Conservation (phyloP, 2,113 vertebrate species). For the Speoplatyrhinus poulsoni region DNA sequence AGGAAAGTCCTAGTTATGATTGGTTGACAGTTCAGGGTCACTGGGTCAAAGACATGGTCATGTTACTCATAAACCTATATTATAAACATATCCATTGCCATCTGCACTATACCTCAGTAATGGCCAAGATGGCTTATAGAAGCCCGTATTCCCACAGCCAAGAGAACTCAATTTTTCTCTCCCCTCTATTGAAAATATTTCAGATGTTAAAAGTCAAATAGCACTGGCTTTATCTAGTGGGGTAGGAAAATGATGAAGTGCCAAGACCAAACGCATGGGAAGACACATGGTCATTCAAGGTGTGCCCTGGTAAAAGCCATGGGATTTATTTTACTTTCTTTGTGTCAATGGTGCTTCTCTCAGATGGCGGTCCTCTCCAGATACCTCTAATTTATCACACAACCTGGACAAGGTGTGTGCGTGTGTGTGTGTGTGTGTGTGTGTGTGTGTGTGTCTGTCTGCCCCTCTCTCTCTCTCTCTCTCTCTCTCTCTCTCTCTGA, state of each 20-base stretch:
- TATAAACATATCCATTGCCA: slow-evolving; percentile 72
- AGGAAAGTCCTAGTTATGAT: slow-evolving; percentile 66
- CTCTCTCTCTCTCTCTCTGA: slow-evolving; percentile 31
- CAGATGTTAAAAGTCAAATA: slow-evolving; percentile 60
- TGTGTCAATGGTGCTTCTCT: slow-evolving; percentile 66
- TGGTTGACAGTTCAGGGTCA: slow-evolving; percentile 74
- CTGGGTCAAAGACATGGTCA: slow-evolving; percentile 62
- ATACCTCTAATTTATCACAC: slow-evolving; percentile 75
- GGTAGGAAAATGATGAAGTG: slow-evolving; percentile 62
- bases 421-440: slow-evolving; percentile 61
- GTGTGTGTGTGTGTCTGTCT: slow-evolving; percentile 41
- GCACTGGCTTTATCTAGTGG: slow-evolving; percentile 60
- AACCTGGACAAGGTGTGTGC: slow-evolving; percentile 73
- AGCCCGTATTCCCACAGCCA: slow-evolving; percentile 41
- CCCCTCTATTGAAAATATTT: slow-evolving; percentile 54
- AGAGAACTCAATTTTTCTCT: slow-evolving; percentile 29
- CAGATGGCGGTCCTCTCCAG: slow-evolving; percentile 77
- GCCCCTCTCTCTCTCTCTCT: slow-evolving; percentile 34
- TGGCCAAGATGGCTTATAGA: slow-evolving; percentile 42
- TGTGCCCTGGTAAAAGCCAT: slow-evolving; percentile 69
- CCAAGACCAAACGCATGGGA: slow-evolving; percentile 59
- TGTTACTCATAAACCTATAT: slow-evolving; percentile 70
- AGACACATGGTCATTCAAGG: slow-evolving; percentile 58
- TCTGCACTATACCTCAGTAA: slow-evolving; percentile 59
- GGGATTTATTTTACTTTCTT: slow-evolving; percentile 75